A percentile compares a stretch with the other conserved stretches of the same genome.
Evolutionary conservation across 2,113 vertebrate genomes (phyloP).

Genomic region (Tetrao urogallus): DNA sequence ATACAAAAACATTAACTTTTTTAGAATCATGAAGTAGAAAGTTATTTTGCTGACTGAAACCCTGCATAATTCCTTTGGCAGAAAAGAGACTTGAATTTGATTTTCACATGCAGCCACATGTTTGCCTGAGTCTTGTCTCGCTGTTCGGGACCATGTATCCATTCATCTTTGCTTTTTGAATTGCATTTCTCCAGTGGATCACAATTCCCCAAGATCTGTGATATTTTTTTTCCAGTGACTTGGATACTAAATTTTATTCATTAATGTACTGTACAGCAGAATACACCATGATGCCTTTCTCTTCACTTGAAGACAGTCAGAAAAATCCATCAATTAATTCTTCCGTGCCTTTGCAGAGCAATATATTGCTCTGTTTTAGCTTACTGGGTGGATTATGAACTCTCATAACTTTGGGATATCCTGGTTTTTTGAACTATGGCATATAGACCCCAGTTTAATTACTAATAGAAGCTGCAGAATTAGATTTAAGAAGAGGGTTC

Average conservation of each 20-base stretch:
- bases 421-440: not conserved
- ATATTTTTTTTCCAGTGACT: not conserved
- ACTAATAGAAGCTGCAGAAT: conserved; percentile 35
- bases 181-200: not conserved
- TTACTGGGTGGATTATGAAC: conserved; percentile 41
- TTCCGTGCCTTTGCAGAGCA: not conserved
- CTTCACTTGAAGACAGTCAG: not conserved
- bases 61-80: conserved; percentile 21
- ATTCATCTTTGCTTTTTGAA: conserved; percentile 15
- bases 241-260: conserved; percentile 8
- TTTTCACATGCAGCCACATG: conserved; percentile 45
- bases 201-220: conserved; percentile 1
- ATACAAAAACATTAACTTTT: not conserved
- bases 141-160: conserved; percentile 23
- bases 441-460: not conserved
- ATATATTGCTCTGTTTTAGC: conserved; percentile 20
- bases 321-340: conserved; percentile 27
- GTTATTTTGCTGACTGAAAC: conserved; percentile 3
- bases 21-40: not conserved
- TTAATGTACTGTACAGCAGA: conserved; percentile 19
- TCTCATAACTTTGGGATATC: not conserved
- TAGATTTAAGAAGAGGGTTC: not conserved
- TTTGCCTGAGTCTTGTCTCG: conserved; percentile 12
- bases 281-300: not conserved
- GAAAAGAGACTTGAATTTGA: not conserved